These are phyloP conservation scores for Gobius niger DNA, from an alignment of 2,113 vertebrate genomes.

Conservation along the genomic window DNA sequence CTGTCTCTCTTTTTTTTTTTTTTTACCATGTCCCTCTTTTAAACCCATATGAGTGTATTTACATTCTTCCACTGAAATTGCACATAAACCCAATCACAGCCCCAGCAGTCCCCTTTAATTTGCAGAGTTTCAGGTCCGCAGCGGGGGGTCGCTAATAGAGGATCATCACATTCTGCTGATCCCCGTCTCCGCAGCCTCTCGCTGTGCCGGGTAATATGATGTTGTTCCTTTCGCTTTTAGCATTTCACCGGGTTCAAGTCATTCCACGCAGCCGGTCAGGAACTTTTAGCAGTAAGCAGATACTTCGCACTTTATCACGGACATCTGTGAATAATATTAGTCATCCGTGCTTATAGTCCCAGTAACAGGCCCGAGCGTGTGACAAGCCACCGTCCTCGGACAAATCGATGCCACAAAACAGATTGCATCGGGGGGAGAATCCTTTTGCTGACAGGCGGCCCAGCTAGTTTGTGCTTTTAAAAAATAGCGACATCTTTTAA, in stretches of 20 bases:
- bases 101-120: conserved; percentile 25
- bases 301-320: conserved; percentile 79
- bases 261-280: conserved; percentile 74
- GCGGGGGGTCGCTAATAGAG: conserved; percentile 59
- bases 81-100: conserved; percentile 7
- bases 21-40: no score
- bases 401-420: conserved; percentile 81
- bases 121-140: conserved; percentile 31
- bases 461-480: conserved; percentile 79
- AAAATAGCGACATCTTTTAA: conserved; percentile 82
- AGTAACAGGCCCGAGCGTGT: conserved; percentile 73
- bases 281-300: conserved; percentile 79
- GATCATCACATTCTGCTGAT: conserved; percentile 71
- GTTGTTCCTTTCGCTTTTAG: conserved; percentile 77
- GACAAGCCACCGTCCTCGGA: conserved; percentile 72
- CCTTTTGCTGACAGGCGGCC: conserved; percentile 75
- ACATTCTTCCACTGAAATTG: not conserved
- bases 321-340: conserved; percentile 83
- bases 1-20: not conserved
- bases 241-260: conserved; percentile 75
- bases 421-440: conserved; percentile 77
- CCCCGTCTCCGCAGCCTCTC: conserved; percentile 45
- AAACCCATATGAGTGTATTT: not conserved
- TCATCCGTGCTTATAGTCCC: conserved; percentile 76
- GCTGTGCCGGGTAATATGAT: conserved; percentile 62